phyloP scores from a whole-genome alignment of 1,140 invertebrate genomes.

The Heliconius himera region DNA sequence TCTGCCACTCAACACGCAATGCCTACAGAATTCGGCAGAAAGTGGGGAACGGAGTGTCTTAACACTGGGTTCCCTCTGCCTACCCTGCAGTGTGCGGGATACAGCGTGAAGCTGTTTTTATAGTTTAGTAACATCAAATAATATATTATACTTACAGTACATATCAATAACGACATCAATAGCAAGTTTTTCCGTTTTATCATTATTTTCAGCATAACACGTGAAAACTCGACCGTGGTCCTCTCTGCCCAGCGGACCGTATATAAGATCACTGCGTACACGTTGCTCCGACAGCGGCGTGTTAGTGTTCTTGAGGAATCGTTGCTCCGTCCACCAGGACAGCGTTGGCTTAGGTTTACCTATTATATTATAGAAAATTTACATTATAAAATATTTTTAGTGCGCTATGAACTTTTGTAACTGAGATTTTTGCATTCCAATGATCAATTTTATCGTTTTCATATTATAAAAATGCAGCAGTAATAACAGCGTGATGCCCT shows the following conservation, averaged over 20 bases:
- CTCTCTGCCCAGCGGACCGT: constrained; percentile 62
- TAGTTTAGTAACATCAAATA: background rate
- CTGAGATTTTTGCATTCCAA: too few species aligned
- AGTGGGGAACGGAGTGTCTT: too few species aligned
- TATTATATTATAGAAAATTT: constrained; percentile 28
- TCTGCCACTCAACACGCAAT: too few species aligned
- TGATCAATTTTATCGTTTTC: too few species aligned
- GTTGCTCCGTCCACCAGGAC: constrained; percentile 62
- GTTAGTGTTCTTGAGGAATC: constrained; percentile 55
- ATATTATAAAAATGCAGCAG: too few species aligned
- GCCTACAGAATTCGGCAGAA: too few species aligned
- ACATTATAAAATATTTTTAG: background rate
- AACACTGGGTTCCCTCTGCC: too few species aligned
- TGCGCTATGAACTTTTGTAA: too few species aligned
- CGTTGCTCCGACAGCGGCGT: constrained; percentile 67
- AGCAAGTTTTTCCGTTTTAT: constrained; percentile 56
- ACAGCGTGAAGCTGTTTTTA: too few species aligned
- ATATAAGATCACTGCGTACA: constrained; percentile 63
- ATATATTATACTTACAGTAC: constrained; percentile 60
- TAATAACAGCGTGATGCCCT: background rate
- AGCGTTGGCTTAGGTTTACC: constrained; percentile 63
- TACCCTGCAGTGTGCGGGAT: too few species aligned
- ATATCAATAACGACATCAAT: constrained; percentile 71
- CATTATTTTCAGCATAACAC: constrained; percentile 67
- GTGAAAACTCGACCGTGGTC: constrained; percentile 67